phyloP scores from a whole-genome alignment of 1,140 invertebrate genomes.

The Platyura marginata region DNA sequence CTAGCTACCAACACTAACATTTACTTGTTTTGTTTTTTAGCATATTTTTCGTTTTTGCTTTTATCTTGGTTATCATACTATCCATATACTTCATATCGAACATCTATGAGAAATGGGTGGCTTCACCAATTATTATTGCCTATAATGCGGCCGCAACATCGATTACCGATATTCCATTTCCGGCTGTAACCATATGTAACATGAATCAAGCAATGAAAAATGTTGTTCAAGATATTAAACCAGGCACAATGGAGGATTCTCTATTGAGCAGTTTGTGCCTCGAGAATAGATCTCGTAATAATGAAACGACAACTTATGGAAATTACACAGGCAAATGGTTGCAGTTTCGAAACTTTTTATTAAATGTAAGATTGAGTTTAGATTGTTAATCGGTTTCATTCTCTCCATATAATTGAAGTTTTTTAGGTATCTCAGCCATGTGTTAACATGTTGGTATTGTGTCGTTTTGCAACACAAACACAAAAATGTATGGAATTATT shows the following conservation, averaged over 20 bases:
- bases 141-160: slow-evolving; percentile 40
- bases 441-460: slow-evolving; percentile 45
- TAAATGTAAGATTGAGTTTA: slow-evolving; percentile 26
- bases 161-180: slow-evolving; percentile 49
- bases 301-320: slow-evolving; percentile 24
- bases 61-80: slow-evolving; percentile 37
- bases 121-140: slow-evolving; percentile 54
- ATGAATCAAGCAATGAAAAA: slow-evolving; percentile 42
- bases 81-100: slow-evolving; percentile 51
- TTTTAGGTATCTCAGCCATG: slow-evolving; percentile 51
- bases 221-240: neutral
- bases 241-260: slow-evolving; percentile 23
- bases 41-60: slow-evolving; percentile 30
- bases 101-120: slow-evolving; percentile 48
- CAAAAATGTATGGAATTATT: slow-evolving; percentile 47
- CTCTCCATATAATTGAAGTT: no score
- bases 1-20: neutral
- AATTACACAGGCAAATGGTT: slow-evolving; percentile 30
- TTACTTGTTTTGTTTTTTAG: slow-evolving; percentile 5
- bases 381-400: neutral
- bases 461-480: slow-evolving; percentile 37
- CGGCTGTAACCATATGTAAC: slow-evolving; percentile 62
- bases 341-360: slow-evolving; percentile 34
- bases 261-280: slow-evolving; percentile 30
- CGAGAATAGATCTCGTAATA: no score